A percentile compares a stretch with the other conserved stretches of the same genome.
phyloP scores from a whole-genome alignment of 2,888 invertebrate species.

The Aplocera efformata region DNA sequence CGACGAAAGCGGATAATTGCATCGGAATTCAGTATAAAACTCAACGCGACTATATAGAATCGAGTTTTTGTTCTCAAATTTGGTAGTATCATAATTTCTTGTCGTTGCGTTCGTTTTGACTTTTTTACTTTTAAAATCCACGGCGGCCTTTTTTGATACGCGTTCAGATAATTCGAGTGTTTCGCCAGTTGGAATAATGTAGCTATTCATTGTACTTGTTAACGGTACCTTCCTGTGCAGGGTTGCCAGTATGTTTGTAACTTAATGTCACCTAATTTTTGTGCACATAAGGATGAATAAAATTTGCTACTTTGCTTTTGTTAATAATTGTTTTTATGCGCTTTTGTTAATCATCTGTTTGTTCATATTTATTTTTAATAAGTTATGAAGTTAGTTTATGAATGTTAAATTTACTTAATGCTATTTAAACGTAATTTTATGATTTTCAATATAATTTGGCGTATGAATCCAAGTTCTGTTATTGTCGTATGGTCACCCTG shows the following conservation, averaged over 20 bases:
- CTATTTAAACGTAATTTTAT: no score
- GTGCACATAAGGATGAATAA: no score
- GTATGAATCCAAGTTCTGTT: not conserved
- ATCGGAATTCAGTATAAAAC: slow-evolving; percentile 43
- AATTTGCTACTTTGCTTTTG: no score
- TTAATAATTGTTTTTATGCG: no score
- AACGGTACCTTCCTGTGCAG: slow-evolving; percentile 31
- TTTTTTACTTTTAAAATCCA: slow-evolving; percentile 43
- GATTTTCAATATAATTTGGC: no score
- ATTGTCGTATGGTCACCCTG: slow-evolving; percentile 21
- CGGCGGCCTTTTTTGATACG: slow-evolving; percentile 62
- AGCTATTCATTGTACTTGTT: slow-evolving; percentile 42
- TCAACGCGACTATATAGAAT: slow-evolving; percentile 43
- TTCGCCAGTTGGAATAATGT: slow-evolving; percentile 55
- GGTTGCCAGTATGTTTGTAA: slow-evolving; percentile 12
- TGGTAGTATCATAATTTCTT: slow-evolving; percentile 77
- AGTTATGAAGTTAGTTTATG: no score
- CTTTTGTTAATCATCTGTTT: no score
- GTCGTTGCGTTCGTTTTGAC: slow-evolving; percentile 45
- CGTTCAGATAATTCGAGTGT: slow-evolving; percentile 57
- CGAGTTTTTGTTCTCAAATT: slow-evolving; percentile 68
- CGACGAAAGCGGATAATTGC: slow-evolving; percentile 47
- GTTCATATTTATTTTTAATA: no score
- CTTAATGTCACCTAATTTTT: not conserved
- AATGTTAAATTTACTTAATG: no score